These are phyloP conservation scores for Cactoblastis cactorum DNA, from an alignment of 2,888 invertebrate genomes.

Conservation along the genomic window DNA sequence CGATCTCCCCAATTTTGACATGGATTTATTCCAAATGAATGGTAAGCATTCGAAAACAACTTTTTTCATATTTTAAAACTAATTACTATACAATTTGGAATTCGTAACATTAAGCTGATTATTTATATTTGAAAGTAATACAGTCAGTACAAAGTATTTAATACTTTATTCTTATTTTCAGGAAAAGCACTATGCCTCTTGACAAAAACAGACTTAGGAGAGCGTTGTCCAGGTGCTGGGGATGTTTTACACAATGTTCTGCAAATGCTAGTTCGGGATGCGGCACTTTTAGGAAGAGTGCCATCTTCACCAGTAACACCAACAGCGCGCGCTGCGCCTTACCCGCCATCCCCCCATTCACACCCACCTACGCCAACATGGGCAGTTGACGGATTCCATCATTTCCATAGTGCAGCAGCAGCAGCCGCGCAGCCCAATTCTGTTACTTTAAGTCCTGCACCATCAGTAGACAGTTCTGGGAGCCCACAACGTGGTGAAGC, in stretches of 20 bases:
- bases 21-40: conserved; percentile 97
- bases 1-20: conserved; percentile 93
- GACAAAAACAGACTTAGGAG: conserved; percentile 93
- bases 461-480: conserved; percentile 92
- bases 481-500: conserved; percentile 88
- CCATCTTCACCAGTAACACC: conserved; percentile 91
- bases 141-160: background rate
- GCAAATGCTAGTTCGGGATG: conserved; percentile 90
- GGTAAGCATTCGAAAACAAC: conserved; percentile 84
- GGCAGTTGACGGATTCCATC: conserved; percentile 79
- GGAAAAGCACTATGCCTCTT: conserved; percentile 95
- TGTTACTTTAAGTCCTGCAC: conserved; percentile 93
- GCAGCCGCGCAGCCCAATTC: conserved; percentile 87
- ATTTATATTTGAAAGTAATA: too few relatives aligned
- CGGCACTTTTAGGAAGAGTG: conserved; percentile 87
- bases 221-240: conserved; percentile 94
- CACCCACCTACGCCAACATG: conserved; percentile 90
- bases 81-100: too few relatives aligned
- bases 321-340: conserved; percentile 84
- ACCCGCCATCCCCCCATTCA: conserved; percentile 89
- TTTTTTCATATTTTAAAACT: too few relatives aligned
- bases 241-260: conserved; percentile 96
- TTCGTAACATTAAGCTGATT: too few relatives aligned
- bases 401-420: conserved; percentile 83
- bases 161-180: conserved; percentile 41